phyloP scores from a whole-genome alignment of 2,888 invertebrate genomes.

The Meloe dianella region DNA sequence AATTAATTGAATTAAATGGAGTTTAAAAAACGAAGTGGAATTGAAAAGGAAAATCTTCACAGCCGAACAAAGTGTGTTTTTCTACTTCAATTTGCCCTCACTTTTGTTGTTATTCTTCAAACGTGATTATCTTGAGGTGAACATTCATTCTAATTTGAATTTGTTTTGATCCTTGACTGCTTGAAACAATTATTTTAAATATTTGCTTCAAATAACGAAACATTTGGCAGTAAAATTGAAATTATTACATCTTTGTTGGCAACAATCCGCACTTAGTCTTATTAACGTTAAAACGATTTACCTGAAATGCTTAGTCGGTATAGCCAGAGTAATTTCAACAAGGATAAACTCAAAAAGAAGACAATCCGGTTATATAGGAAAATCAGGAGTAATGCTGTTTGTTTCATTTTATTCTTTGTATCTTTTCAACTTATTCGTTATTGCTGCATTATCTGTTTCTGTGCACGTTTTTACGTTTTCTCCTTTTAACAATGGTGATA shows the following conservation, averaged over 20 bases:
- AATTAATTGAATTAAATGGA: constrained; percentile 1
- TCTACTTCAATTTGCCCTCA: not conserved
- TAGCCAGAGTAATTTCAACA: not conserved
- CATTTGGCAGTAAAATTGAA: too few relatives aligned
- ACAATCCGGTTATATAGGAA: not conserved
- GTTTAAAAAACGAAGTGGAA: not conserved
- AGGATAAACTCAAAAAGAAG: not conserved
- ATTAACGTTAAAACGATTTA: not conserved
- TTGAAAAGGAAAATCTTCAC: not conserved
- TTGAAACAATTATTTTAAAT: too few relatives aligned
- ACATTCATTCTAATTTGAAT: not conserved
- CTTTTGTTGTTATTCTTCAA: not conserved
- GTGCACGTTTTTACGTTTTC: not conserved
- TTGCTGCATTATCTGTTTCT: not conserved
- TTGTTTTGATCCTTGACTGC: not conserved
- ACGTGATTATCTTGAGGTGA: constrained; percentile 2
- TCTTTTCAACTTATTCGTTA: not conserved
- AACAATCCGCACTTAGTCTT: not conserved
- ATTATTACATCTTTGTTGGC: not conserved
- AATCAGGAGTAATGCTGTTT: not conserved
- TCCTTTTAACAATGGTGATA: not conserved
- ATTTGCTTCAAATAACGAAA: too few relatives aligned
- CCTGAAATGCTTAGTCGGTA: not conserved
- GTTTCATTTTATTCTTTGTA: not conserved
- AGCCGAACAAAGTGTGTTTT: not conserved